phyloP scores from a whole-genome alignment of 2,113 vertebrate genomes.

The Asarcornis scutulata region DNA sequence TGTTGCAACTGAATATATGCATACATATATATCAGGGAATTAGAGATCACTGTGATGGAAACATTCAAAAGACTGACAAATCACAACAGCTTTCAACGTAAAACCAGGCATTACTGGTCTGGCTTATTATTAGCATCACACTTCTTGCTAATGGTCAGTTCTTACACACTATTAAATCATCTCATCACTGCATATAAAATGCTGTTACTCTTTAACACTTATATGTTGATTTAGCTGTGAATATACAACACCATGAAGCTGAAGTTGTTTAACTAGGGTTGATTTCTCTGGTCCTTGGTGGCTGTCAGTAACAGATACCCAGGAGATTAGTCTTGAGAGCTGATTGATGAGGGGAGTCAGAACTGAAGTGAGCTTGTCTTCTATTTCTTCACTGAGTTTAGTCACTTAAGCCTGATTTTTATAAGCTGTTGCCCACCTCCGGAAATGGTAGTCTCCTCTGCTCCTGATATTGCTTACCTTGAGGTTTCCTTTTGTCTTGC shows the following conservation, averaged over 20 bases:
- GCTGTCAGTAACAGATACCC: not conserved
- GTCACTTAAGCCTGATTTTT: not conserved
- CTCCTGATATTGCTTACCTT: not conserved
- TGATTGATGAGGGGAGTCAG: not conserved
- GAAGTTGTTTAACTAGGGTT: not conserved
- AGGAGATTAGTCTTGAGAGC: not conserved
- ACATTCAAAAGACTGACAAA: not conserved
- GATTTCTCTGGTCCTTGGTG: not conserved
- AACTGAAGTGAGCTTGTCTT: not conserved
- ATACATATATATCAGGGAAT: not conserved
- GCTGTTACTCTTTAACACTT: not conserved
- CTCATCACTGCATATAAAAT: not conserved
- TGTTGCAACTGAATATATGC: not conserved
- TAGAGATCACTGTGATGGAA: fast-evolving
- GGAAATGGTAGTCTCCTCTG: not conserved
- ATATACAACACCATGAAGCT: not conserved
- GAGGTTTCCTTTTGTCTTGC: not conserved
- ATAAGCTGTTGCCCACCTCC: not conserved
- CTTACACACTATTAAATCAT: not conserved
- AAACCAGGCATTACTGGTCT: not conserved
- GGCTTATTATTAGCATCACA: not conserved
- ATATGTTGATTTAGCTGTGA: not conserved
- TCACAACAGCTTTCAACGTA: not conserved
- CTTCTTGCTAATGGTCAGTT: not conserved
- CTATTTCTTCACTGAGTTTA: not conserved